Evolutionary conservation across 2,888 invertebrate genomes (phyloP).

Genomic region (Orchestes rusci): DNA sequence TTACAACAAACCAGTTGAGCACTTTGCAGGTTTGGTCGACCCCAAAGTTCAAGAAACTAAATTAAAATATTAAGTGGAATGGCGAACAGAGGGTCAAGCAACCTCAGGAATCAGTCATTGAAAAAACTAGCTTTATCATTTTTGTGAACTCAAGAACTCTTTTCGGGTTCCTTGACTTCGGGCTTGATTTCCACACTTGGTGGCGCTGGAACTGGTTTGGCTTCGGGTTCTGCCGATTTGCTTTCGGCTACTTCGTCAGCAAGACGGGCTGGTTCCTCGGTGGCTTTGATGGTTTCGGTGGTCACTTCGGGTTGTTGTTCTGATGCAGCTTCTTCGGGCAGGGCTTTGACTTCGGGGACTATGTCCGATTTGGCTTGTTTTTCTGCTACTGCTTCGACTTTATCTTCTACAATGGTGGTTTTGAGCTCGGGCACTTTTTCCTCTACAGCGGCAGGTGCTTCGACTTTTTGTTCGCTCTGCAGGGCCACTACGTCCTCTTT

Average conservation of each 20-base stretch:
- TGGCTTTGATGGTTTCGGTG: too few relatives aligned
- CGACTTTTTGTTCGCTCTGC: slow-evolving; percentile 35
- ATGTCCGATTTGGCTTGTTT: slow-evolving; percentile 17
- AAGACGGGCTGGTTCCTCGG: too few relatives aligned
- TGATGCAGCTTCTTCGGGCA: too few relatives aligned
- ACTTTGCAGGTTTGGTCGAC: slow-evolving; percentile 38
- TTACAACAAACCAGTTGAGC: too few relatives aligned
- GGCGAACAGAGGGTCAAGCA: slow-evolving; percentile 41
- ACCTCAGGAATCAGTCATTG: slow-evolving; percentile 32
- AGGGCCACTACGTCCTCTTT: slow-evolving; percentile 29
- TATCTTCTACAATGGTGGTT: slow-evolving; percentile 17
- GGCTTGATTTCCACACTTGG: slow-evolving; percentile 25
- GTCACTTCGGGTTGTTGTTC: too few relatives aligned
- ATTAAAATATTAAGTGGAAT: slow-evolving; percentile 34
- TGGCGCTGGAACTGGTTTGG: slow-evolving; percentile 30
- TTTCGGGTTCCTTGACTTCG: slow-evolving; percentile 31
- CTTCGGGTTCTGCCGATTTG: slow-evolving; percentile 30
- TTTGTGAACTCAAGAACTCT: slow-evolving; percentile 37
- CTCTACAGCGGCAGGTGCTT: slow-evolving; percentile 31
- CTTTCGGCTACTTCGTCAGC: too few relatives aligned
- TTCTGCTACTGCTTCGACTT: slow-evolving; percentile 23
- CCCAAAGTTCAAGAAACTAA: slow-evolving; percentile 34
- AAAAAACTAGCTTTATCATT: slow-evolving; percentile 16
- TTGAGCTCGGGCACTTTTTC: slow-evolving; percentile 30
- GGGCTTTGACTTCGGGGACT: not conserved